Conservation (phyloP, 2,888 invertebrate genomes). For the Strigamia crassipes region DNA sequence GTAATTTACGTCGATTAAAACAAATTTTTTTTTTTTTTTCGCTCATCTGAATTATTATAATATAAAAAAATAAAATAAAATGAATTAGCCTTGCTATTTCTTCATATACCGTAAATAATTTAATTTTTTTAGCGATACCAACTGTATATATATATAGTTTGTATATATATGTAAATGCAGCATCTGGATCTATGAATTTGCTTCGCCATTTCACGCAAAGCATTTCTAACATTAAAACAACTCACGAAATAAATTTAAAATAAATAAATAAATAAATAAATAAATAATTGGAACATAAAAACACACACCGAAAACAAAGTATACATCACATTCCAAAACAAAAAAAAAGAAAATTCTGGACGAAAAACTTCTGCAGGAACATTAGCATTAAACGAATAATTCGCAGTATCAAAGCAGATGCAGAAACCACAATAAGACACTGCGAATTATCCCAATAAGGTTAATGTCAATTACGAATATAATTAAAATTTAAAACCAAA, state of each 20-base stretch:
- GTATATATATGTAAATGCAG: constrained; percentile 5
- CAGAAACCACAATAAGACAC: background rate
- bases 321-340: background rate
- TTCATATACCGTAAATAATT: too few relatives aligned
- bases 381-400: background rate
- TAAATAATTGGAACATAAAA: too few relatives aligned
- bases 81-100: too few relatives aligned
- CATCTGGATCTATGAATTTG: constrained; percentile 19
- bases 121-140: background rate
- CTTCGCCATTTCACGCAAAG: constrained; percentile 11
- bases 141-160: background rate
- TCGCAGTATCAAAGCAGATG: background rate
- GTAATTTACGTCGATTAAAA: background rate
- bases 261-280: background rate
- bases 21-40: too few relatives aligned
- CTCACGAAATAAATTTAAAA: background rate
- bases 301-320: too few relatives aligned
- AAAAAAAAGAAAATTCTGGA: background rate
- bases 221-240: constrained; percentile 33
- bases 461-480: background rate
- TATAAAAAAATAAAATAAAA: too few relatives aligned
- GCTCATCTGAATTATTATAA: too few relatives aligned
- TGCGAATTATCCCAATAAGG: background rate
- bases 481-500: background rate
- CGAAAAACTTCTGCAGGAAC: background rate